Evolutionary conservation across 2,113 vertebrate genomes (phyloP).

Genomic region (Misgurnus anguillicaudatus): DNA sequence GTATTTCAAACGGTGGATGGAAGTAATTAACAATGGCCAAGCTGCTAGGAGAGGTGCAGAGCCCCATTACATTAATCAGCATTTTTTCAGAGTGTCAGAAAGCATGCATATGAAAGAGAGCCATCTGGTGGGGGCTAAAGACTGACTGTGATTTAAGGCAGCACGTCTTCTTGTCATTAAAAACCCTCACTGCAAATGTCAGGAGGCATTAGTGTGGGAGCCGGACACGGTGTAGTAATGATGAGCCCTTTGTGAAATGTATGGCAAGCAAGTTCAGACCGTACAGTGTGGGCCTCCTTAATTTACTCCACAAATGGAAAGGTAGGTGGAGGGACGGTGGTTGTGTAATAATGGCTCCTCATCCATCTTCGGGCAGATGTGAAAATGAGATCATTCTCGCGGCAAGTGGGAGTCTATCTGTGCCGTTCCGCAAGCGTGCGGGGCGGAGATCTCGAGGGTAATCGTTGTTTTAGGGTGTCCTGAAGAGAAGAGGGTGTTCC

Average conservation of each 20-base stretch:
- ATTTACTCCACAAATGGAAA: conserved; percentile 43
- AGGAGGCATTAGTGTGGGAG: conserved; percentile 30
- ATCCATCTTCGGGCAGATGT: conserved; percentile 45
- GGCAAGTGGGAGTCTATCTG: conserved; percentile 43
- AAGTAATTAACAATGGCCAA: conserved; percentile 48
- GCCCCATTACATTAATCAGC: conserved; percentile 56
- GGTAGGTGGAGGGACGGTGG: conserved; percentile 8
- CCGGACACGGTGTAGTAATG: conserved; percentile 30
- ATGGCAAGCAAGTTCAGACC: neutral
- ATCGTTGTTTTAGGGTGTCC: conserved; percentile 35
- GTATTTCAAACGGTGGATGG: conserved; percentile 47
- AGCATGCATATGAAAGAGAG: conserved; percentile 55
- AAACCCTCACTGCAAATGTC: conserved; percentile 43
- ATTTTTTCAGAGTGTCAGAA: conserved; percentile 51
- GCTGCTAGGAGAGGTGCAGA: conserved; percentile 42
- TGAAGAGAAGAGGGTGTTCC: neutral
- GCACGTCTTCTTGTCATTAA: conserved; percentile 33
- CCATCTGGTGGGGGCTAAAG: conserved; percentile 59
- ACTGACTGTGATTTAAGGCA: conserved; percentile 43
- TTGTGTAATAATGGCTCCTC: conserved; percentile 49
- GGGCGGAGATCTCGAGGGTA: conserved; percentile 30
- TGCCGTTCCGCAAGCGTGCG: neutral
- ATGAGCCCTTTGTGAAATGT: conserved; percentile 8
- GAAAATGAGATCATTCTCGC: conserved; percentile 44
- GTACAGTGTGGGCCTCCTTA: conserved; percentile 32